Base-by-base conservation (phyloP, 2,888 invertebrate genomes). In the Schrankia costaestrigalis region DNA sequence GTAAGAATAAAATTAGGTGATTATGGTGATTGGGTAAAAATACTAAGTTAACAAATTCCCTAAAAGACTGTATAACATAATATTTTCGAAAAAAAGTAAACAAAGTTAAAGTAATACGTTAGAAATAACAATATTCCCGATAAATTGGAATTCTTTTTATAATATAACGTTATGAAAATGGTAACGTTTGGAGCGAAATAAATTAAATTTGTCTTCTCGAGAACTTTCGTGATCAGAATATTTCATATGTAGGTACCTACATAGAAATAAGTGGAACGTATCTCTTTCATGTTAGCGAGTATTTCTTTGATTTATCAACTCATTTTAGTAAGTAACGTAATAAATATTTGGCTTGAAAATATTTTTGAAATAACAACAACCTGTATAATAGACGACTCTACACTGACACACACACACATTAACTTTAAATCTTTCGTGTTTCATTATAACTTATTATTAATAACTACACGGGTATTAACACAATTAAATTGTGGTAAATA, bases 131-230 rank as follows among this genome's bases (percentile, higher is more conserved):
- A 25, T 29, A 30, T 38, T 29, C 39, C 35, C 40, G 46, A 46
- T 50, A 36, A 41, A 55, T 54, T 41, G 43, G 55, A 46, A 49
- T 57, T 57, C 55, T 34, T 55, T 46, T n/a, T 32, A 36, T 29
- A 14, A 41, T 40, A 57, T 31, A 24, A 50, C 24, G 58, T 54
- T 54, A 42, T 54, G 55, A 57, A 45, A 45, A 57, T 51, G 45
- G 57, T 54, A 50, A 50, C 46, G 53, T 35, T 22, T 48, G 40
- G 42, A 46, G 35, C 24, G 17, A 41, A 54, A 55, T 46, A 50
- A 55, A 57, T 57, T 57, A 31, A 54, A 57, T 57, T 54, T 57
- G 46, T 57, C 39, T 42, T 35, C 10, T 17, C 36, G 29, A 40
- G 39, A 35, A 49, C 36, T 33, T 44, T 25, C 41, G 58, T 50